Percentiles rank a stretch among this genome's conserved stretches.
Evolutionary conservation across 2,113 vertebrate genomes (phyloP).

Genomic region (Mesoclemmys tuberculata): DNA sequence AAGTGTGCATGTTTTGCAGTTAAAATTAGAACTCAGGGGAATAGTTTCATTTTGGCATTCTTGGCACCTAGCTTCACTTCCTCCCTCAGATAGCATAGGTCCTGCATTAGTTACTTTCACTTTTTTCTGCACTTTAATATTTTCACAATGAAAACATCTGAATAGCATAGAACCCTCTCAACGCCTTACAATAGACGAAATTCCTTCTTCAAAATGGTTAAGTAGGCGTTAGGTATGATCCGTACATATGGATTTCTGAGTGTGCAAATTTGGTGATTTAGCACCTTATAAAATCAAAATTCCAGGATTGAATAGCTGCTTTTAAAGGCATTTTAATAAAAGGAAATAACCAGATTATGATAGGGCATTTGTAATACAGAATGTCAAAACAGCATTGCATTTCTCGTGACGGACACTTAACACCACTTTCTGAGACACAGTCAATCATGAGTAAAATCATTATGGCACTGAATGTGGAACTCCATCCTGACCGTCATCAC

Average conservation of each 20-base stretch:
- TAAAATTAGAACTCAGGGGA: background rate
- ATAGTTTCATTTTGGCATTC: background rate
- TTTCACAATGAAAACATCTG: background rate
- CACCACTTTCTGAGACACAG: background rate
- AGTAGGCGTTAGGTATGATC: fast-evolving
- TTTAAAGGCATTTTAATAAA: background rate
- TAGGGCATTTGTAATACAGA: fast-evolving
- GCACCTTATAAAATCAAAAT: fast-evolving
- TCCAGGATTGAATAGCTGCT: fast-evolving
- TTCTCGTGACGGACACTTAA: background rate
- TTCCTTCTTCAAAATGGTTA: fast-evolving
- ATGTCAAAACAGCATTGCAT: background rate
- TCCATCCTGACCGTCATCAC: fast-evolving
- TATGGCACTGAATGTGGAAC: background rate
- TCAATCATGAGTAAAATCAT: background rate
- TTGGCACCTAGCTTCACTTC: background rate
- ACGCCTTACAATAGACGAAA: background rate
- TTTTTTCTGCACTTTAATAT: background rate
- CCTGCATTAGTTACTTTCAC: background rate
- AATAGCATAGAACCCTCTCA: background rate
- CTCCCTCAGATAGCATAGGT: background rate
- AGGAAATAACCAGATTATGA: background rate
- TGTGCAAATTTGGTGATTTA: background rate
- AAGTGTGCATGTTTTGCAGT: background rate
- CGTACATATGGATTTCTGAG: fast-evolving